Conservation (phyloP, 2,113 vertebrate species). For the Gadus macrocephalus region DNA sequence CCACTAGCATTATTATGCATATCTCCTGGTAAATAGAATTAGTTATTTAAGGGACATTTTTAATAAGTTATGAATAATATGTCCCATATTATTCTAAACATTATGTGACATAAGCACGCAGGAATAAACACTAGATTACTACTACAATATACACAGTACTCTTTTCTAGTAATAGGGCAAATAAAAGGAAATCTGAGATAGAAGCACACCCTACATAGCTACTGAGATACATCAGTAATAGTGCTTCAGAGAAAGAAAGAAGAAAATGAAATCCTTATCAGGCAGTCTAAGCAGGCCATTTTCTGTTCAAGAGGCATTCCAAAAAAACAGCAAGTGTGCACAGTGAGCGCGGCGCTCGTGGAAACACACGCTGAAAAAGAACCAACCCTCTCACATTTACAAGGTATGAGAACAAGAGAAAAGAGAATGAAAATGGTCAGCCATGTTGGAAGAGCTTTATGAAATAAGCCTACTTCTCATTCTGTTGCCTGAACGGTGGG, state of each 20-base stretch:
- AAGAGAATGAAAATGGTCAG: constrained; percentile 77
- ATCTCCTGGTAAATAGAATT: not conserved
- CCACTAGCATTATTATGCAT: too few relatives aligned
- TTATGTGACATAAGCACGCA: too few relatives aligned
- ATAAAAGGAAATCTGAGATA: constrained; percentile 9
- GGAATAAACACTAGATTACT: not conserved
- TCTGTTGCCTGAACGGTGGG: constrained; percentile 61
- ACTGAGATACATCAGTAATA: constrained; percentile 40
- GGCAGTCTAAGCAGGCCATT: constrained; percentile 45
- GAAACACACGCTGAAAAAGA: constrained; percentile 39
- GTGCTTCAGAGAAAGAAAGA: constrained; percentile 30
- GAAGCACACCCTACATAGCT: constrained; percentile 9
- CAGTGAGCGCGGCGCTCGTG: constrained; percentile 13
- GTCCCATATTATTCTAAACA: too few relatives aligned
- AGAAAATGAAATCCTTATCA: constrained; percentile 45
- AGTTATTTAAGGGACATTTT: not conserved
- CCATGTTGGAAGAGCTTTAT: constrained; percentile 87
- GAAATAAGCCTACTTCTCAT: constrained; percentile 72
- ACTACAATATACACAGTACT: constrained; percentile 24
- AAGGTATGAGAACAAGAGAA: constrained; percentile 15
- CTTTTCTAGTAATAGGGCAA: constrained; percentile 7
- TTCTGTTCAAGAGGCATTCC: constrained; percentile 33
- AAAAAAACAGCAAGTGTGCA: constrained; percentile 40
- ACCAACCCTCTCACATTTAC: constrained; percentile 12
- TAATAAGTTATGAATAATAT: too few relatives aligned